Percentiles rank a stretch among this genome's conserved stretches.
Evolutionary conservation across 2,888 invertebrate genomes (phyloP).

Genomic region (Cheilosia impressa): DNA sequence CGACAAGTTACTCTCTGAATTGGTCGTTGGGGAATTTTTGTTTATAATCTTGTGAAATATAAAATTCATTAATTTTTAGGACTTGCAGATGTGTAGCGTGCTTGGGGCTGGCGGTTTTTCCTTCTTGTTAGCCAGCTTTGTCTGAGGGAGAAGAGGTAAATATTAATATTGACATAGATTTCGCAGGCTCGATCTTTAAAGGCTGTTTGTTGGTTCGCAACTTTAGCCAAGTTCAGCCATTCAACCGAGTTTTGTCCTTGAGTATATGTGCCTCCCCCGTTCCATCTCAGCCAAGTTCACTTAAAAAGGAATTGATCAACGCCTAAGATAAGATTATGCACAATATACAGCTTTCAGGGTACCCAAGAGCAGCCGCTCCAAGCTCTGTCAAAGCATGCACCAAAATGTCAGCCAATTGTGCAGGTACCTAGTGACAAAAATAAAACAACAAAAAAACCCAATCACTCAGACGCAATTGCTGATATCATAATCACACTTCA

Average conservation of each 20-base stretch:
- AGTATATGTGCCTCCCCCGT: too few species aligned
- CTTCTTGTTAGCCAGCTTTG: neutral
- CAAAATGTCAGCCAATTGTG: neutral
- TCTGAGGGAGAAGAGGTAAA: too few species aligned
- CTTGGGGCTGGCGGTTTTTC: neutral
- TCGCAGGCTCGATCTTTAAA: too few species aligned
- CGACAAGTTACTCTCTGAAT: conserved; percentile 34
- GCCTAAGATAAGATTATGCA: too few species aligned
- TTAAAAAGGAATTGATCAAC: neutral
- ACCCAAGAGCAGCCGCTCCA: neutral
- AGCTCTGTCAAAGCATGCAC: neutral
- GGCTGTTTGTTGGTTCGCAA: too few species aligned
- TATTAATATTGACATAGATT: too few species aligned
- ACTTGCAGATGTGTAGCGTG: neutral
- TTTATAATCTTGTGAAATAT: conserved; percentile 48
- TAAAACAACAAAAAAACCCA: neutral
- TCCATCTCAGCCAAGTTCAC: too few species aligned
- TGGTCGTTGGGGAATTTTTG: conserved; percentile 42
- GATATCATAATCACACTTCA: conserved; percentile 69
- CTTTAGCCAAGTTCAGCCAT: too few species aligned
- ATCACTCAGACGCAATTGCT: conserved; percentile 19
- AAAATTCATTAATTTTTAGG: conserved; percentile 61
- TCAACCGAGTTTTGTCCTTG: too few species aligned
- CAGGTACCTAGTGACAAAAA: neutral
- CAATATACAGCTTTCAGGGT: too few species aligned